Conservation (phyloP, 1,140 invertebrate species). For the Zaprionus kolodkinae region DNA sequence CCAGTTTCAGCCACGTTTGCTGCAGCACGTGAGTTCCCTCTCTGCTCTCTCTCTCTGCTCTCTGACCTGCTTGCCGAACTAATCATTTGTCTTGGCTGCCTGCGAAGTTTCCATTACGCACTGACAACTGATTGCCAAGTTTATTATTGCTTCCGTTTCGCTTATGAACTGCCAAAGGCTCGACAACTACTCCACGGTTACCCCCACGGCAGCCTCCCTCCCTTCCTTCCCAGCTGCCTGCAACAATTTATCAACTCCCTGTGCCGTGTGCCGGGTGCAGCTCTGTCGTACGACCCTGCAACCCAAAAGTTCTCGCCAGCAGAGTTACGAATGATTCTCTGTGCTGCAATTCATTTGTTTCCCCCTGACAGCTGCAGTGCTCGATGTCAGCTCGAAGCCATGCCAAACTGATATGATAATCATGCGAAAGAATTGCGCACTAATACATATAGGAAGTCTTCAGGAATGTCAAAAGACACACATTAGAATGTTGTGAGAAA, state of each 20-base stretch:
- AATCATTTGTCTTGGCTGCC: slow-evolving; percentile 54
- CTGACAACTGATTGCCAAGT: slow-evolving; percentile 59
- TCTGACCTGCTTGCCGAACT: slow-evolving; percentile 9
- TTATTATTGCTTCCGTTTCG: slow-evolving; percentile 57
- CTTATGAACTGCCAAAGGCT: slow-evolving; percentile 52
- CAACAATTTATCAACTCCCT: slow-evolving; percentile 27
- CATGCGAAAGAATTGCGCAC: slow-evolving; percentile 10
- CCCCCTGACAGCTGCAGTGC: slow-evolving; percentile 19
- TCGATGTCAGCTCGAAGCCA: slow-evolving; percentile 31
- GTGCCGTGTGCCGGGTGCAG: not conserved
- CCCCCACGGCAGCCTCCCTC: not conserved
- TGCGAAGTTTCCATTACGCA: slow-evolving; percentile 57
- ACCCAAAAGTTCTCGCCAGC: slow-evolving; percentile 7
- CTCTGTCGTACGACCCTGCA: not conserved
- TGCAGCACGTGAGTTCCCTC: slow-evolving; percentile 42
- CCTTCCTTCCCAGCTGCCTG: not conserved
- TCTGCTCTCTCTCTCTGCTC: slow-evolving; percentile 10
- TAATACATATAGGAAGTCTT: not conserved
- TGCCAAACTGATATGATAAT: slow-evolving; percentile 20
- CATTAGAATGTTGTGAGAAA: no score
- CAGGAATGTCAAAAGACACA: no score
- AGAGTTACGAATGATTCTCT: slow-evolving; percentile 16
- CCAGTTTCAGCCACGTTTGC: slow-evolving; percentile 38
- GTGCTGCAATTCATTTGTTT: slow-evolving; percentile 35
- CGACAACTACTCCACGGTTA: slow-evolving; percentile 9